Base-by-base conservation (phyloP, 2,888 invertebrate genomes). In the Nematopogon swammerdamellus region DNA sequence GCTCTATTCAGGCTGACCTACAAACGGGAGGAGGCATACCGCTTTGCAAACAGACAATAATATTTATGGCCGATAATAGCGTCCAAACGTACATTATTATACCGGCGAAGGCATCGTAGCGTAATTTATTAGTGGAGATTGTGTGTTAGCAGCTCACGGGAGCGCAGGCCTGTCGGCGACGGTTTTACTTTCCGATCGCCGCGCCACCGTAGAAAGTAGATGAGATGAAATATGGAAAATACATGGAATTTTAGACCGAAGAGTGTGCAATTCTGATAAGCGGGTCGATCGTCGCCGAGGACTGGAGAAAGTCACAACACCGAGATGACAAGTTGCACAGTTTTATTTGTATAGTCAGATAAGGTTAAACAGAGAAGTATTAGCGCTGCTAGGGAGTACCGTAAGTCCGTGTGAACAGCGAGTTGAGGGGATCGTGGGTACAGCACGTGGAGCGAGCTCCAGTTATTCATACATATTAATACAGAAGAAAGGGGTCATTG, bases 101-200 rank as follows among this genome's bases (percentile, higher is more conserved):
- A 36, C 11, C 36, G n/a, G 36, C 36, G 36, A 4, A 8, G 58
- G 51, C 62, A 66, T 68, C 63, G 67, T 63, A 65, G 70, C 66
- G 71, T 71, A 67, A 68, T 68, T 68, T 68, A 72, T 67, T 65
- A 36, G 70, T 64, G 62, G 59, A 64, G 70, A 68, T 71, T 75
- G 72, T 75, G 66, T 76, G 77, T 75, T 72, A 77, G 68, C 76
- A 74, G 77, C 76, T 75, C 75, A 70, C 72, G 64, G 66, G 53
- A 70, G 68, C 69, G 60, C 68, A 69, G 69, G 70, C 67, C 68
- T 60, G 65, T 69, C 72, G 70, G 73, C 73, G 75, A 36, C 36
- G 69, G 74, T 77, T 79, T 77, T 77, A 77, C 77, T 79, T 79
- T 79, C 79, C 72, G 73, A 64, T 65, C 67, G 68, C 70, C 70